Percentiles rank a stretch among this genome's conserved stretches.
Conservation (phyloP, 2,797 vertebrate genomes). For the Sebastes umbrosus region DNA sequence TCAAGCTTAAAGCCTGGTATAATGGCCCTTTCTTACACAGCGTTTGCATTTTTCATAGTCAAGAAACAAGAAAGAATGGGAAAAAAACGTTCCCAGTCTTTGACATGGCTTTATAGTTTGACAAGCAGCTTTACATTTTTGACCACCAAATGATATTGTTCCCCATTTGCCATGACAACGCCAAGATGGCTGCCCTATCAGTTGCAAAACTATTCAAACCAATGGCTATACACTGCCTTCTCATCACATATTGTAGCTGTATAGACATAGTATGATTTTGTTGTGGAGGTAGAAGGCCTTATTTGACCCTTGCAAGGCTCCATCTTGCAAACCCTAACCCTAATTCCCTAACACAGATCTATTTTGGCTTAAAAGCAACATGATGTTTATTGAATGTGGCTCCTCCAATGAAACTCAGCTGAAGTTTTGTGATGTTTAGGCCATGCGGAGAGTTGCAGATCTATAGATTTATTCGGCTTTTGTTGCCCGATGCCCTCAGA, state of each 20-base stretch:
- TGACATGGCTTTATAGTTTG: slow-evolving; percentile 10
- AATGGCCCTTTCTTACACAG: slow-evolving; percentile 52
- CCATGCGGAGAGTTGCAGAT: not conserved
- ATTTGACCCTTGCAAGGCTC: slow-evolving; percentile 7
- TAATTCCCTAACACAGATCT: not conserved
- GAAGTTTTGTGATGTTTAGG: slow-evolving; percentile 3
- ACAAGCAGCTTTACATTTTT: slow-evolving; percentile 27
- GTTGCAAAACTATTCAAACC: not conserved
- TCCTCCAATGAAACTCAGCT: slow-evolving; percentile 30
- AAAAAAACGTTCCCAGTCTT: slow-evolving; percentile 23
- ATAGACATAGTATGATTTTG: not conserved
- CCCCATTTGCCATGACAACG: not conserved
- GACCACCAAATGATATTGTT: slow-evolving; percentile 27
- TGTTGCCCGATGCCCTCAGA: not conserved
- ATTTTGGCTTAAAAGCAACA: slow-evolving; percentile 25
- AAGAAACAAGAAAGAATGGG: not conserved
- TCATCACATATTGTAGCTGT: not conserved
- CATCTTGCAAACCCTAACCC: not conserved
- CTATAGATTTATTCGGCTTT: slow-evolving; percentile 15
- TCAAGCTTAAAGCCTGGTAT: slow-evolving; percentile 63
- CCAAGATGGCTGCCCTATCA: slow-evolving; percentile 8
- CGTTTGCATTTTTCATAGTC: slow-evolving; percentile 43
- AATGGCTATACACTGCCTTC: not conserved
- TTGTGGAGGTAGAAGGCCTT: not conserved
- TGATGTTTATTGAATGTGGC: slow-evolving; percentile 44